Base-by-base conservation (phyloP, 2,113 vertebrate species). In the Tragulus kanchil region DNA sequence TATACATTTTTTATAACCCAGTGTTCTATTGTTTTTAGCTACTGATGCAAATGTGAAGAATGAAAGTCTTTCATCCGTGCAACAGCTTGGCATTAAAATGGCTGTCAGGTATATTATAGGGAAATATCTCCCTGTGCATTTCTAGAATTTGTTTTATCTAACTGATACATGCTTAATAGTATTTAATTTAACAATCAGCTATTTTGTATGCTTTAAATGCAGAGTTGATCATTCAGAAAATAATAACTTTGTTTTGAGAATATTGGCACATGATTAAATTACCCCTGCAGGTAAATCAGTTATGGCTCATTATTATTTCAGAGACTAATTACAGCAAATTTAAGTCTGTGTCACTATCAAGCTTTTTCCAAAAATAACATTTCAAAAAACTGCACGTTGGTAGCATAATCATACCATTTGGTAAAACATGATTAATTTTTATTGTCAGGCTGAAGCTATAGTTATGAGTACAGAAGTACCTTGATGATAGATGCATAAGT, bases 31-130 rank as follows among this genome's bases (percentile, higher is more conserved):
- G 97, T 95, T 98, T 97, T 96, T 93, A 99, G 99, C 95, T 64
- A 67, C 64, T 25, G 98, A 98, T 97, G 93, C 85, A 91, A 97
- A 97, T 96, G 95, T 98, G 92, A 98, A 98, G 95, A 98, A 95
- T 50, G 98, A 98, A 97, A 98, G 56, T 73, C 98, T 99, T 97
- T 98, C 99, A 58, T 93, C 98, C 89, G 92, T 99, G 95, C 98
- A 99, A 71, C 99, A 98, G 93, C 98, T 99, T 97, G 99, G 99
- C 88, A 89, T 99, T 97, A 98, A 98, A 96, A 98, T 98, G 98
- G 98, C 99, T 95, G 96, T 99, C 98, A 99, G 99, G 99, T 99
- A 98, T 28, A 31, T 93, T 78, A 94, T 59, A 81, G 77, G 87
- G 94, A 97, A 98, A 59, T 97, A 69, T 91, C 89, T 97, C 26